A percentile compares a stretch with the other conserved stretches of the same genome.
These are phyloP conservation scores for Acrobasis repandana DNA, from an alignment of 2,888 invertebrate genomes.

Conservation along the genomic window DNA sequence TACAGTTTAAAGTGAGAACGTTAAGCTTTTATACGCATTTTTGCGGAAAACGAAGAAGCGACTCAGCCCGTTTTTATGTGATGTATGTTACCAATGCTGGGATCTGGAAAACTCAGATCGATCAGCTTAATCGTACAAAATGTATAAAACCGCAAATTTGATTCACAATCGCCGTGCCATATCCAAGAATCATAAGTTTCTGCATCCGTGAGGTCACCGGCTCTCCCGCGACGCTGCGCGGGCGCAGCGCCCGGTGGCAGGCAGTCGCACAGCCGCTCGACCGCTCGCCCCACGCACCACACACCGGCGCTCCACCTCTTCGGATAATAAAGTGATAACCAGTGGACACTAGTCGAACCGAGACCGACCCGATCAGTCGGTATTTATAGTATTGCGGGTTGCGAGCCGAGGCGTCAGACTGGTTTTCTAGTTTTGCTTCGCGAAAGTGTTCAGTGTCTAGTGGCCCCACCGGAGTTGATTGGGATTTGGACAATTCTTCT, in stretches of 20 bases:
- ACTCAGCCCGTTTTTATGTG: too few relatives aligned
- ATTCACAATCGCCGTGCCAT: slow-evolving; percentile 42
- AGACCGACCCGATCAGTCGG: slow-evolving; percentile 45
- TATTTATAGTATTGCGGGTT: slow-evolving; percentile 61
- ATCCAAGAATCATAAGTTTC: slow-evolving; percentile 51
- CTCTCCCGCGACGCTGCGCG: slow-evolving; percentile 33
- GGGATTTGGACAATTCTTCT: slow-evolving; percentile 4
- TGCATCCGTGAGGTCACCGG: slow-evolving; percentile 61
- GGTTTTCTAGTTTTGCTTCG: slow-evolving; percentile 58
- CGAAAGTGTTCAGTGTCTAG: slow-evolving; percentile 49
- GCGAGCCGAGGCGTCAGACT: slow-evolving; percentile 56
- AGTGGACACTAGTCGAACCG: slow-evolving; percentile 50
- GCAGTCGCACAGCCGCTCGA: slow-evolving; percentile 45
- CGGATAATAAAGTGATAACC: slow-evolving; percentile 41
- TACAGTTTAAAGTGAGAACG: too few relatives aligned
- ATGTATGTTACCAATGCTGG: too few relatives aligned
- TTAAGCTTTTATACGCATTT: too few relatives aligned
- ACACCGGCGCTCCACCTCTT: slow-evolving; percentile 31
- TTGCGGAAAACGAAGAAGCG: too few relatives aligned
- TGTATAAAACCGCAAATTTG: neutral
- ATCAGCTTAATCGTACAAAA: neutral
- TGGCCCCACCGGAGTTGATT: slow-evolving; percentile 27
- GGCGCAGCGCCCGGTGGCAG: slow-evolving; percentile 44
- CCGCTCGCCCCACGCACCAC: slow-evolving; percentile 48
- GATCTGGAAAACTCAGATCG: too few relatives aligned